These are phyloP conservation scores for Formica exsecta DNA, from an alignment of 1,140 invertebrate genomes.

Conservation along the genomic window DNA sequence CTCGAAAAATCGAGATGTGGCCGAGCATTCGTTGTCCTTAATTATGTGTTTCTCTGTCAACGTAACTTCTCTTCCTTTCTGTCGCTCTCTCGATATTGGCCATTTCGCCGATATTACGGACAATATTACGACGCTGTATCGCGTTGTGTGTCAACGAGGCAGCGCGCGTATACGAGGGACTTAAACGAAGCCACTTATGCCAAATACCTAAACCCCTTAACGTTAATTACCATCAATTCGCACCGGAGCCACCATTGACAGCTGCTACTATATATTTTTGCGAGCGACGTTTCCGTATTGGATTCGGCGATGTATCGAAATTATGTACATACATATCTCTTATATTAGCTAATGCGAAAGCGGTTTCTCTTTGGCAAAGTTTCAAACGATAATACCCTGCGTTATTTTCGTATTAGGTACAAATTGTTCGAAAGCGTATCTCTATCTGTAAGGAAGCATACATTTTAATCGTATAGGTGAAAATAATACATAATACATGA, in stretches of 20 bases:
- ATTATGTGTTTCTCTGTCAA: neutral
- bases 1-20: conserved; percentile 42
- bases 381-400: conserved; percentile 10
- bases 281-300: neutral
- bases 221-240: conserved; percentile 60
- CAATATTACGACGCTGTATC: conserved; percentile 19
- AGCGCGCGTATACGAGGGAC: conserved; percentile 42
- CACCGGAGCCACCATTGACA: conserved; percentile 15
- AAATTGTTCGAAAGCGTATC: neutral
- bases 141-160: neutral
- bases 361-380: conserved; percentile 28
- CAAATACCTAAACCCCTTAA: conserved; percentile 58
- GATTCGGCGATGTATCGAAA: conserved; percentile 17
- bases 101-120: neutral
- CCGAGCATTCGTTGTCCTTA: conserved; percentile 31
- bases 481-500: neutral
- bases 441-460: neutral
- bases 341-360: conserved; percentile 1
- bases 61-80: neutral
- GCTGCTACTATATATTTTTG: conserved; percentile 15
- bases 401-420: conserved; percentile 45
- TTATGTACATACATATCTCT: neutral
- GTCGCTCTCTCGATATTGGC: neutral
- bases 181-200: conserved; percentile 60
- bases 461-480: neutral